Conservation (phyloP, 2,888 invertebrate species). For the Mesoligia furuncula region DNA sequence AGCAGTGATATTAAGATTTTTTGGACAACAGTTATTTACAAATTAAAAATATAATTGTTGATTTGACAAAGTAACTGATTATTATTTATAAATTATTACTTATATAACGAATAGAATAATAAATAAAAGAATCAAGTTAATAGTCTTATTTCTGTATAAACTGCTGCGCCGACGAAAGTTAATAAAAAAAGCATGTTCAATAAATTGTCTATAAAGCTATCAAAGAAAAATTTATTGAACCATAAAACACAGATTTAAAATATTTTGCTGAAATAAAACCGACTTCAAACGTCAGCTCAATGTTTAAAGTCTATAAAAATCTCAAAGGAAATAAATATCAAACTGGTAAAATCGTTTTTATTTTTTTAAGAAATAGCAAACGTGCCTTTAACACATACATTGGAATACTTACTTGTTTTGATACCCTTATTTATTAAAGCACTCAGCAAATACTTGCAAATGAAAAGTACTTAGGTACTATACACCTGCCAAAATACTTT, state of each 20-base stretch:
- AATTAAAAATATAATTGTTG: not conserved
- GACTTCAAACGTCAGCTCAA: conserved; percentile 21
- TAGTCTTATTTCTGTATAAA: not conserved
- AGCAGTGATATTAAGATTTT: not conserved
- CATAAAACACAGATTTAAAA: conserved; percentile 41
- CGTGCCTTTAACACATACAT: not conserved
- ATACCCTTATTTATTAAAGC: not conserved
- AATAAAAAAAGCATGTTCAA: conserved; percentile 16
- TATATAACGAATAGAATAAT: not conserved
- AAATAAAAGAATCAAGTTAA: not conserved
- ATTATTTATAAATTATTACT: not conserved
- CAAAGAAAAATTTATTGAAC: conserved; percentile 22
- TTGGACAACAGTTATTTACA: not conserved
- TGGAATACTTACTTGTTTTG: not conserved
- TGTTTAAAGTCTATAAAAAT: conserved; percentile 31
- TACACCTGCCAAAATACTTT: not conserved
- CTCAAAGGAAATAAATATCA: conserved; percentile 14
- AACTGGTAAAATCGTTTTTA: not conserved
- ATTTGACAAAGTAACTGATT: not conserved
- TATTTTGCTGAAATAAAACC: conserved; percentile 15
- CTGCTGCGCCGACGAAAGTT: not conserved
- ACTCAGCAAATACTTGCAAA: not conserved
- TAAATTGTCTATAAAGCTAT: conserved; percentile 18
- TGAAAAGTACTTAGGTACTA: not conserved
- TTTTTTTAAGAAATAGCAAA: not conserved